Evolutionary conservation across 2,797 vertebrate species (phyloP), one percentile per base, ranked within the genome.

Genomic region (Heteromormyrus szaboi): DNA sequence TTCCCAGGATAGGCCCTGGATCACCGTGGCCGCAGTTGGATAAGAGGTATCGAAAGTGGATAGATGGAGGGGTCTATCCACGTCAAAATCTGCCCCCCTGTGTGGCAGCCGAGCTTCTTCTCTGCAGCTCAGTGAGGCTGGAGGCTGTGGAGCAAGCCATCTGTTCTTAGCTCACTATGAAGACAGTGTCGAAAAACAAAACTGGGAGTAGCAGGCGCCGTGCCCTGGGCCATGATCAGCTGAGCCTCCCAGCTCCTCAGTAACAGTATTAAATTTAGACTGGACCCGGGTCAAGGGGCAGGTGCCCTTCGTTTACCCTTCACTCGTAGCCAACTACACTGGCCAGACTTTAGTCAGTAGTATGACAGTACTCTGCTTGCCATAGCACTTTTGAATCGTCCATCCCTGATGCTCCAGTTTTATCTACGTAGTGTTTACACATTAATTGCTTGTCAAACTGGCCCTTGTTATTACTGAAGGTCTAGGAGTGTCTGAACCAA

Each of bases 111-210:
- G n/a, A 33, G 85, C 25, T 54, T 8, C 85, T 86, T 59, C 85
- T 59, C 8, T 56, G 85, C 50, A 7, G 85, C 17, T 86, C 51
- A 6, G 46, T 25, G 33, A 56, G 46, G 85, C 85, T 86, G 50
- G 53, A 86, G 85, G 85, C 85, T 86, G 85, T 54, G 53, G 50
- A 86, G 11, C 33, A 11, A 17, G 85, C 85, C 85, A 86, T 86
- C 85, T 86, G 85, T 86, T 59, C 85, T 54, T 25, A 86, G 53
- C 85, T 56, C 85, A 56, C 85, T 86, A 37, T 29, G 51, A 56
- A 86, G 85, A 86, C 51, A 4, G 51, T 59, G 85, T 86, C 17
- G 17, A 33, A 56, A 86, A 86, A 86, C 85, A 86, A 59, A 59
- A 37, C 17, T 86, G 29, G 85, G 53, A 51, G 22, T 51, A 53